A percentile compares a stretch with the other conserved stretches of the same genome.
Conservation (phyloP, 2,888 invertebrate species). For the Mythimna lalbum region DNA sequence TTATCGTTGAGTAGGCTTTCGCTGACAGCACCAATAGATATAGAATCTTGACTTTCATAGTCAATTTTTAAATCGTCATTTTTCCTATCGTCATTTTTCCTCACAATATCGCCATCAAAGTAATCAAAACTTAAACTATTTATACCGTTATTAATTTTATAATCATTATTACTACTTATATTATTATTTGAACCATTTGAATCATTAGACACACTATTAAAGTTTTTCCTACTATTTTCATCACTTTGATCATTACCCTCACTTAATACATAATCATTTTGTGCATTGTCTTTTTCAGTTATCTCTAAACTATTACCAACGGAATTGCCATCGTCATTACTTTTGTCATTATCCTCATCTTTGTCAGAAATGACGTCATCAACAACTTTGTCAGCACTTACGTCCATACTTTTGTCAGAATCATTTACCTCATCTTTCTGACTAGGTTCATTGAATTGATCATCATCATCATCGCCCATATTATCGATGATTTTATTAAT, state of each 20-base stretch:
- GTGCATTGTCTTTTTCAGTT: constrained; percentile 1
- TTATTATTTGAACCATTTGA: constrained; percentile 46
- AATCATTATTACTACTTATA: constrained; percentile 35
- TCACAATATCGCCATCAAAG: neutral
- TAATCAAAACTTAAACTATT: constrained; percentile 32
- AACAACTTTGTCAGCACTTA: neutral
- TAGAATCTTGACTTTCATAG: constrained; percentile 40
- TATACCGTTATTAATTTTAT: constrained; percentile 38
- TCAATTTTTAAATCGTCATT: constrained; percentile 7
- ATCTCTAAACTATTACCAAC: neutral
- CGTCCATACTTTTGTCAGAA: constrained; percentile 3
- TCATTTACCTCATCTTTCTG: neutral
- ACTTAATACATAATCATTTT: constrained; percentile 8
- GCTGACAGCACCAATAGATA: constrained; percentile 13
- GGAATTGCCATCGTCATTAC: neutral
- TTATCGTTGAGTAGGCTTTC: constrained; percentile 36
- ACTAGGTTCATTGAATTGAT: neutral
- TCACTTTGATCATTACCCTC: constrained; percentile 1
- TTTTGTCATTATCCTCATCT: constrained; percentile 1
- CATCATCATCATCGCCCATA: constrained; percentile 57
- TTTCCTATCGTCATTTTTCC: constrained; percentile 1
- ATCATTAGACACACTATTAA: constrained; percentile 24
- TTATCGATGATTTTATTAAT: constrained; percentile 74
- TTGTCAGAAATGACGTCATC: constrained; percentile 1
- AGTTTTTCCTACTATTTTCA: constrained; percentile 5